phyloP scores from a whole-genome alignment of 2,113 vertebrate genomes.

The Anarrhichthys ocellatus region DNA sequence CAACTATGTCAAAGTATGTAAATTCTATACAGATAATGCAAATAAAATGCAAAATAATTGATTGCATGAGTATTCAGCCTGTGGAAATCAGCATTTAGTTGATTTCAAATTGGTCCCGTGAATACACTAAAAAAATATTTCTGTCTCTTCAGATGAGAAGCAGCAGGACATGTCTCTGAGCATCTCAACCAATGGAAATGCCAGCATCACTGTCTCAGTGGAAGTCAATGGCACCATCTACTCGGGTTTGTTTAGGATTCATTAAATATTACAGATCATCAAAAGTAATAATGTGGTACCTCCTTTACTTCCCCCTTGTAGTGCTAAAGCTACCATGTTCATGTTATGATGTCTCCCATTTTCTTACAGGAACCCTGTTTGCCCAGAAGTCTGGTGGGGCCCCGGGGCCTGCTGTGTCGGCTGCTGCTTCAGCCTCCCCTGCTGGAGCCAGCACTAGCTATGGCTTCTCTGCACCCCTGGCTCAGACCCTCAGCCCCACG shows the following conservation, averaged over 20 bases:
- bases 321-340: background rate
- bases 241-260: conserved; percentile 77
- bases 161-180: conserved; percentile 85
- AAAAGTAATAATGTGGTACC: background rate
- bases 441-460: conserved; percentile 76
- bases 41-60: background rate
- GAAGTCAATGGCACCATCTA: conserved; percentile 86
- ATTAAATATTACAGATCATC: background rate
- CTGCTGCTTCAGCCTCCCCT: conserved; percentile 62
- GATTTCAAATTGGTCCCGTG: background rate
- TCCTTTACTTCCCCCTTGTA: background rate
- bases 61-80: background rate
- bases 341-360: background rate
- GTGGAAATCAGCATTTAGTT: background rate
- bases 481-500: conserved; percentile 81
- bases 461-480: conserved; percentile 70
- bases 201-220: conserved; percentile 86
- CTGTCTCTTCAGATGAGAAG: conserved; percentile 77
- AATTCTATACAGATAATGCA: background rate
- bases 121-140: background rate
- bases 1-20: background rate
- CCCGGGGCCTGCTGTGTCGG: conserved; percentile 51
- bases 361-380: conserved; percentile 82
- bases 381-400: conserved; percentile 80
- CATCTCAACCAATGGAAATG: conserved; percentile 83